Evolutionary conservation across 1,140 invertebrate species (phyloP), one percentile per base, ranked within the genome.

Genomic region (Calephelis nemesis): DNA sequence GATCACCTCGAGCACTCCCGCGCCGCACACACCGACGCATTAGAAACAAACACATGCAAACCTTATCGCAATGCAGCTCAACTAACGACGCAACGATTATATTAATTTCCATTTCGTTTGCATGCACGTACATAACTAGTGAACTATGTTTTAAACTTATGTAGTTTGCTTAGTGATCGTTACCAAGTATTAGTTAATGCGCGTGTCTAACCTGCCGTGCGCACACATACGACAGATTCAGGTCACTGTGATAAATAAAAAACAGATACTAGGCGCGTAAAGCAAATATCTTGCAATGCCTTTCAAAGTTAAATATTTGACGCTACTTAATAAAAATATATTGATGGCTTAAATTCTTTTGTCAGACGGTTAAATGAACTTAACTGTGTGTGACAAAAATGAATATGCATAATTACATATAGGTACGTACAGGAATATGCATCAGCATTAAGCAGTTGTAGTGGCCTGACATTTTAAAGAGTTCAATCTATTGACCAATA

Each of bases 91-190:
- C 77, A 72, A 74, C 77, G 81, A 82, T 82, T 75, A 84, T 84
- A 85, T 87, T 85, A 83, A 90, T 90, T 88, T 88, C 82, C 81
- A 88, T 90, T 90, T 90, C 84, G 75, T 85, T 87, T 68, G 68
- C 71, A 49, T 49, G 68, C 71, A 49, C 39, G 64, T 50, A 67
- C 62, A 39, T 42, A 58, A 12, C 39, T 58, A 58, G 54, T 40
- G 39, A 58, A 58, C 54, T 83, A 79, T 80, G 54, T 12, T 58
- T 40, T 39, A 39, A 58, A 39, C 52, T 63, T 63, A 63, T 63
- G 52, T 52, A 63, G 13, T 40, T 13, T 40, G 47, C 67, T 63
- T 48, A 54, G 58, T 45, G 50, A 4, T 30, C 30, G 60, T 49
- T 68, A 42, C 54, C 9, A 58, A 39, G 54, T 39, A 60, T 69